These are phyloP conservation scores for Gymnopithys bicolor DNA, from an alignment of 2,797 vertebrate genomes.

Conservation along the genomic window DNA sequence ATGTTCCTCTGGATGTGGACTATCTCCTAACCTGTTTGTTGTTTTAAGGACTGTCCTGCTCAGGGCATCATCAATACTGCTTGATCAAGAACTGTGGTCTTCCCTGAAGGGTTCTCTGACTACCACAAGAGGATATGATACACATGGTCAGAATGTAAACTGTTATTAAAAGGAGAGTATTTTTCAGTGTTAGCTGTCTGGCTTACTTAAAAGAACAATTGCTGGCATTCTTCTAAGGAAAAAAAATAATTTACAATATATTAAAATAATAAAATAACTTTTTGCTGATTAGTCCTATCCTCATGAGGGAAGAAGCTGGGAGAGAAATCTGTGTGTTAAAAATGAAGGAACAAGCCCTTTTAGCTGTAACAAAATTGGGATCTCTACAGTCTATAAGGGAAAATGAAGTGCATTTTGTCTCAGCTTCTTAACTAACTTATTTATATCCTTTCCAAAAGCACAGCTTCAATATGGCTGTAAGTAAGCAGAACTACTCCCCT, in stretches of 20 bases:
- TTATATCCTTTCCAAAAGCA: slow-evolving; percentile 16
- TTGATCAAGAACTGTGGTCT: not conserved
- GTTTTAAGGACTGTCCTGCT: not conserved
- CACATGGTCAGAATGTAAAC: not conserved
- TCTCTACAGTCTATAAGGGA: not conserved
- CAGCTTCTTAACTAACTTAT: slow-evolving; percentile 24
- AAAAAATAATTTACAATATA: not conserved
- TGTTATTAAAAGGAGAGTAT: not conserved
- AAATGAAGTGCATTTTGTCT: not conserved
- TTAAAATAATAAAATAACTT: not conserved
- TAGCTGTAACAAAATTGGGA: not conserved
- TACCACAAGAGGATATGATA: not conserved
- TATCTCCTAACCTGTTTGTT: not conserved
- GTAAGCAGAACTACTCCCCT: slow-evolving; percentile 40
- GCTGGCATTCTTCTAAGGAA: not conserved
- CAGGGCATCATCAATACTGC: not conserved
- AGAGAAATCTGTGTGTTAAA: not conserved
- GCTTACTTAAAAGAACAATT: not conserved
- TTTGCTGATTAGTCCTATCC: not conserved
- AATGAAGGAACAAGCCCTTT: not conserved
- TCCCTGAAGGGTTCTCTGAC: not conserved
- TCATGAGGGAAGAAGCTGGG: not conserved
- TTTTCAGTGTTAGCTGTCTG: not conserved
- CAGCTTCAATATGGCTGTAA: not conserved
- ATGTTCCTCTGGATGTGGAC: not conserved